Percentiles rank a stretch among this genome's conserved stretches.
Evolutionary conservation across 1,140 invertebrate genomes (phyloP).

Genomic region (Meteorus sp.): DNA sequence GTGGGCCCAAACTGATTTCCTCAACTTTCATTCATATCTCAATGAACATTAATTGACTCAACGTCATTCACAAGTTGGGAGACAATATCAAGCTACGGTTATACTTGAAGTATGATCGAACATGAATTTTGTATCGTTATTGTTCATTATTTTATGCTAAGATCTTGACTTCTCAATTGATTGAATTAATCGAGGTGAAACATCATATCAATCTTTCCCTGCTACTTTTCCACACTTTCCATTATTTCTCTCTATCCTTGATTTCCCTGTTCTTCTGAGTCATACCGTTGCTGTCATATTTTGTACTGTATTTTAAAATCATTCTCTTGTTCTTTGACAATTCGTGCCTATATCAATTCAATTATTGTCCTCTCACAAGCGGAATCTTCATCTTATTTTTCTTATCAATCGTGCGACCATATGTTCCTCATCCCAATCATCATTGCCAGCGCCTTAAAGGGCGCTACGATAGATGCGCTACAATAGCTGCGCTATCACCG

Average conservation of each 20-base stretch:
- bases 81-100: too few species aligned
- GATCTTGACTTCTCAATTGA: too few species aligned
- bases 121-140: too few species aligned
- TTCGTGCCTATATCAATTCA: constrained; percentile 11
- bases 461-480: constrained; percentile 60
- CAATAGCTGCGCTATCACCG: constrained; percentile 83
- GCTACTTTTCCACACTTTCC: background rate
- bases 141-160: too few species aligned
- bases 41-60: too few species aligned
- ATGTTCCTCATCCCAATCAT: background rate
- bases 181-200: too few species aligned
- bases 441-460: constrained; percentile 45
- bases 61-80: too few species aligned
- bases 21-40: too few species aligned
- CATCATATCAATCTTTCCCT: too few species aligned
- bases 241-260: background rate
- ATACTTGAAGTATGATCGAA: too few species aligned
- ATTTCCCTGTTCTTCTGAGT: background rate
- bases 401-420: background rate
- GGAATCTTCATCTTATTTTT: background rate
- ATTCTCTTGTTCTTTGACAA: background rate
- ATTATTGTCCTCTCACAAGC: constrained; percentile 33
- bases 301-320: constrained; percentile 19
- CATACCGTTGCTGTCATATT: background rate
- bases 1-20: too few species aligned